Conservation (phyloP, 1,140 invertebrate genomes). For the Apocrypta bakeri region DNA sequence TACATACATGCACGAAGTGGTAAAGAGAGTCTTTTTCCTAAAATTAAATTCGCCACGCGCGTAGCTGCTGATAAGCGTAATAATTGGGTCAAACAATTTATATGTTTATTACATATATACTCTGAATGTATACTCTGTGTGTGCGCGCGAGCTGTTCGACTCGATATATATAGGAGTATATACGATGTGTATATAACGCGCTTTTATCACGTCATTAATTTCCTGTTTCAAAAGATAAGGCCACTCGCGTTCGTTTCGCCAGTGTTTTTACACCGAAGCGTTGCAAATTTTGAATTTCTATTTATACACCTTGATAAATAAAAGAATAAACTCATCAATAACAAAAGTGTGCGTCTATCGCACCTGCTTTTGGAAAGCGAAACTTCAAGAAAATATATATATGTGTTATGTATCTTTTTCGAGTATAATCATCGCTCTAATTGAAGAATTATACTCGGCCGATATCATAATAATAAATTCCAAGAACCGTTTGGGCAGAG, state of each 20-base stretch:
- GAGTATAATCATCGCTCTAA: too few relatives aligned
- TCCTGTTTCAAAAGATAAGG: neutral
- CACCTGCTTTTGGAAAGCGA: too few relatives aligned
- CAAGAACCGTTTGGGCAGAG: slow-evolving; percentile 16
- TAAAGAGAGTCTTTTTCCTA: neutral
- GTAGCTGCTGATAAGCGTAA: neutral
- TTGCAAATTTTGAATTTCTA: too few relatives aligned
- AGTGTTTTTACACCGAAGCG: neutral
- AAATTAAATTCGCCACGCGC: neutral
- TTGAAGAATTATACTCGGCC: slow-evolving; percentile 25
- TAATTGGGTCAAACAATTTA: neutral
- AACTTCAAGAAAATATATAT: too few relatives aligned
- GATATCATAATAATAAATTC: slow-evolving; percentile 22
- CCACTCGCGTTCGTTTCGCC: neutral
- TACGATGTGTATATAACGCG: too few relatives aligned
- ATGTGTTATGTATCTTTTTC: too few relatives aligned
- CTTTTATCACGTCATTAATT: neutral
- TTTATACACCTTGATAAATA: too few relatives aligned
- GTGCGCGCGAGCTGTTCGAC: too few relatives aligned
- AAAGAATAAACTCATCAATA: too few relatives aligned
- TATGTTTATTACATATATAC: neutral
- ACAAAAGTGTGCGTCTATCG: too few relatives aligned
- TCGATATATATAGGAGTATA: too few relatives aligned
- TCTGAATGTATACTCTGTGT: too few relatives aligned
- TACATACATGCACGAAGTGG: neutral